Evolutionary conservation across 2,888 invertebrate species (phyloP).

Genomic region (Sarcophaga subvicina): DNA sequence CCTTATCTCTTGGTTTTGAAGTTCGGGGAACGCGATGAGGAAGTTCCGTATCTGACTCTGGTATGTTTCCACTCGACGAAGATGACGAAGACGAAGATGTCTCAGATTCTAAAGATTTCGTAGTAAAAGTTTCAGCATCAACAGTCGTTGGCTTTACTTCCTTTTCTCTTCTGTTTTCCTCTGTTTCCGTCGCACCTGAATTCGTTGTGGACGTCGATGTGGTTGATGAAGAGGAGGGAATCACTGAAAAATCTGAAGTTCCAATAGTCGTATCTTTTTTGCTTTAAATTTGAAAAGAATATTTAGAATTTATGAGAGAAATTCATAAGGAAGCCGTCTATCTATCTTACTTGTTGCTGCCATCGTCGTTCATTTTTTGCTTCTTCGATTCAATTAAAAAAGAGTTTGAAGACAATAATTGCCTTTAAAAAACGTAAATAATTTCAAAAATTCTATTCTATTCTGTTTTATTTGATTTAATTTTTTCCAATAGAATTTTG

Average conservation of each 20-base stretch:
- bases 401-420: too few relatives aligned
- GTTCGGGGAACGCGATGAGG: too few relatives aligned
- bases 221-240: neutral
- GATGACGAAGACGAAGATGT: too few relatives aligned
- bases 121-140: too few relatives aligned
- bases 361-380: neutral
- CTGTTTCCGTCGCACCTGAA: neutral
- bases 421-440: too few relatives aligned
- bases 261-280: constrained; percentile 25
- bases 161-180: neutral
- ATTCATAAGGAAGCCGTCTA: neutral
- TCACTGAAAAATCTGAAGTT: constrained; percentile 7
- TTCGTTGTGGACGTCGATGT: neutral
- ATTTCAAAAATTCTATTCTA: too few relatives aligned
- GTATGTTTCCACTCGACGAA: too few relatives aligned
- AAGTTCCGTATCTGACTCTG: too few relatives aligned
- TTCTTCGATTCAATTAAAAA: too few relatives aligned
- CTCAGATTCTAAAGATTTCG: too few relatives aligned
- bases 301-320: neutral
- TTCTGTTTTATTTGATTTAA: neutral
- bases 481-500: neutral
- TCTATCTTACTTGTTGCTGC: neutral
- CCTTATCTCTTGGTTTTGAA: too few relatives aligned
- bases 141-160: neutral
- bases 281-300: constrained; percentile 6